phyloP scores from a whole-genome alignment of 64 coral and sea anemone species.

The Montipora capricornis region DNA sequence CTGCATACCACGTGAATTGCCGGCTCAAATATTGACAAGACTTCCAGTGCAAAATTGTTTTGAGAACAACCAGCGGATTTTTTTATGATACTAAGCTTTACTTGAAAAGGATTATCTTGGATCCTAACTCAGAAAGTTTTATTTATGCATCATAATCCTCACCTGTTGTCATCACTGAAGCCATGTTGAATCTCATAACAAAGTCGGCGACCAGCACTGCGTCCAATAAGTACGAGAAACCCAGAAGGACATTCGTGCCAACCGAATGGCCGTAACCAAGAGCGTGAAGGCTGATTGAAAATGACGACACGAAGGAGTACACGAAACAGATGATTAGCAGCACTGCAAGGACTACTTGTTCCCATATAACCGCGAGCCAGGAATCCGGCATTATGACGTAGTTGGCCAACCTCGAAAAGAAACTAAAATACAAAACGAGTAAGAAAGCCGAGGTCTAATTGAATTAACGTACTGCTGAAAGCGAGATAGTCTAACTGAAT shows the following conservation, averaged over 20 bases:
- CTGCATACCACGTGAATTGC: no score
- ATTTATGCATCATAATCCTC: not conserved
- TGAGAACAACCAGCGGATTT: no score
- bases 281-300: constrained; percentile 73
- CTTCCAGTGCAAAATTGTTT: no score
- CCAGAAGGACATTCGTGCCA: constrained; percentile 14
- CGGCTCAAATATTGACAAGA: no score
- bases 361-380: constrained; percentile 70
- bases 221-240: constrained; percentile 76
- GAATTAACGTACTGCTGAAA: no score
- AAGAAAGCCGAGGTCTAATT: no score
- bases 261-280: constrained; percentile 72
- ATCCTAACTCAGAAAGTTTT: no score
- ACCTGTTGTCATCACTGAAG: constrained; percentile 65
- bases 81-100: no score
- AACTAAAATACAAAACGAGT: constrained; percentile 8
- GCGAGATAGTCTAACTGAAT: no score
- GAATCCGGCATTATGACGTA: constrained; percentile 79
- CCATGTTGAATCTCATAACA: constrained; percentile 85
- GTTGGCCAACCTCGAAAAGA: constrained; percentile 9
- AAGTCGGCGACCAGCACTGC: constrained; percentile 70
- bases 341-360: constrained; percentile 62
- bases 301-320: constrained; percentile 80
- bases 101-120: no score
- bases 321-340: constrained; percentile 76